Conservation (phyloP, 2,797 vertebrate genomes). For the Sebastes matsubarae region DNA sequence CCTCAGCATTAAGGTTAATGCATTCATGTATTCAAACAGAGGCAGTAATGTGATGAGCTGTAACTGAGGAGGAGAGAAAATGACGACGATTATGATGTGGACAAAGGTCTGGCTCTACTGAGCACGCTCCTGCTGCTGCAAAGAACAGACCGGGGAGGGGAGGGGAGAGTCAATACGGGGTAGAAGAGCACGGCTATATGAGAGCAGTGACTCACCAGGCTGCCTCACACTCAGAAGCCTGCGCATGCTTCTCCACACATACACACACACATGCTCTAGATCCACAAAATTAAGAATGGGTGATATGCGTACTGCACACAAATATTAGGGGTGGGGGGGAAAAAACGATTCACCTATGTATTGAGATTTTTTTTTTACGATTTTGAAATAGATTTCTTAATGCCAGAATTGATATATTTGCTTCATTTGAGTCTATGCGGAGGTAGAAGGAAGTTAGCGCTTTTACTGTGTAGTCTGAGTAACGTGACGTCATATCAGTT, state of each 20-base stretch:
- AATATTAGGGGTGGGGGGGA: too few species aligned
- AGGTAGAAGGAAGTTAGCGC: too few species aligned
- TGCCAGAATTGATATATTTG: too few species aligned
- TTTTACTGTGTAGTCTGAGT: too few species aligned
- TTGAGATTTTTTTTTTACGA: too few species aligned
- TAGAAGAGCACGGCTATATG: conserved; percentile 40
- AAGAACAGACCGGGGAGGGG: conserved; percentile 39
- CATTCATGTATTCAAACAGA: conserved; percentile 49
- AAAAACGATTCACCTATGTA: too few species aligned
- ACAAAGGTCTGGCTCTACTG: conserved; percentile 64
- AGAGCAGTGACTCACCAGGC: conserved; percentile 73
- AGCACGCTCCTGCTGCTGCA: conserved; percentile 60
- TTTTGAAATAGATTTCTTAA: too few species aligned
- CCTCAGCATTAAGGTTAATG: conserved; percentile 45
- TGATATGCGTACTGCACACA: conserved; percentile 1
- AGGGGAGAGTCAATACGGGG: conserved; percentile 57
- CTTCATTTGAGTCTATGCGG: too few species aligned
- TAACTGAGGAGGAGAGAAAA: conserved; percentile 46
- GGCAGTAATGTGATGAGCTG: conserved; percentile 51
- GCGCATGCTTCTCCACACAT: conserved; percentile 13
- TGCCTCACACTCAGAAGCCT: conserved; percentile 39
- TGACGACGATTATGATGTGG: conserved; percentile 56
- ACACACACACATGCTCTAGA: conserved; percentile 3
- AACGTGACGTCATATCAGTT: too few species aligned
- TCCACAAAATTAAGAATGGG: conserved; percentile 32